Conservation (phyloP, 2,797 vertebrate species). For the Silurus lanzhouensis region DNA sequence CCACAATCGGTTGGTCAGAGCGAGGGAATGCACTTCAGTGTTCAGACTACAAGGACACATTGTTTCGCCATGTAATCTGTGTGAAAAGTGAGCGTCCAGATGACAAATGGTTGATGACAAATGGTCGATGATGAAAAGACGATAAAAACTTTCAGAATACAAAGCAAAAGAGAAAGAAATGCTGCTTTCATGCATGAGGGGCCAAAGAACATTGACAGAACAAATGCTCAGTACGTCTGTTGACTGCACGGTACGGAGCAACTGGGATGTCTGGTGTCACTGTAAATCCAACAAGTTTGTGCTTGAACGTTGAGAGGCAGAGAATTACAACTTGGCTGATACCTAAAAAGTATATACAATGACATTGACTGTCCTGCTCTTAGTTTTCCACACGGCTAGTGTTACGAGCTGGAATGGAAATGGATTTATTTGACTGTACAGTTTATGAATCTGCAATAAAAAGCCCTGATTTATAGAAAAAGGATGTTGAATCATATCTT, state of each 20-base stretch:
- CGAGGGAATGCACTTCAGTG: conserved; percentile 41
- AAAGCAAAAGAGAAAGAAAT: conserved; percentile 7
- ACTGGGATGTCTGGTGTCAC: not conserved
- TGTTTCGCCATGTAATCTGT: conserved; percentile 47
- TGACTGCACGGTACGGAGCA: not conserved
- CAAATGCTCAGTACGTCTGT: not conserved
- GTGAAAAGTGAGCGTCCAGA: conserved; percentile 46
- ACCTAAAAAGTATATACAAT: not conserved
- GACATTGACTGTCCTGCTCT: not conserved
- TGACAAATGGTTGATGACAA: conserved; percentile 30
- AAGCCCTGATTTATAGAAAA: not conserved
- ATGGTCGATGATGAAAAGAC: conserved; percentile 17
- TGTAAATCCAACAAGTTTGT: conserved; percentile 8
- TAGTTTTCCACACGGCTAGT: not conserved
- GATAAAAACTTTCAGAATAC: not conserved
- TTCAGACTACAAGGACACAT: conserved; percentile 39
- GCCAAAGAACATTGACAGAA: not conserved
- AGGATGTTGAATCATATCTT: not conserved
- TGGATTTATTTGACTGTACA: not conserved
- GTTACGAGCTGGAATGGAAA: not conserved
- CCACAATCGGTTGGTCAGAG: conserved; percentile 48
- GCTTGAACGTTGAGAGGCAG: not conserved
- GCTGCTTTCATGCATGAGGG: not conserved
- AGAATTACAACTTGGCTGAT: not conserved
- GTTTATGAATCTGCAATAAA: not conserved